These are phyloP conservation scores for Apistogramma diplotaenia DNA, from an alignment of 2,113 vertebrate species.

Conservation along the genomic window DNA sequence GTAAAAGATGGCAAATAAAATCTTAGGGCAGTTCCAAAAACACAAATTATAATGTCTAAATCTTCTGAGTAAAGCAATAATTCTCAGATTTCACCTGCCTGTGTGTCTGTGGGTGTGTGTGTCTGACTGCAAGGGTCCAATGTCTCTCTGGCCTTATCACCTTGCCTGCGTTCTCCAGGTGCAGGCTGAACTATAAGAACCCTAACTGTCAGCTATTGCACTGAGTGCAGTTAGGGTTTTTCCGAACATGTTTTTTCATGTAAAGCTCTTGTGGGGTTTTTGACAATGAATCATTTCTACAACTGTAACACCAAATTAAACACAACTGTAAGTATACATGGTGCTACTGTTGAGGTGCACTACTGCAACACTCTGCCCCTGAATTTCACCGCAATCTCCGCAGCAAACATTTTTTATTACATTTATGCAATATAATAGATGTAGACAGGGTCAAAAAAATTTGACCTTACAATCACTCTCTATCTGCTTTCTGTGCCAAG, in stretches of 20 bases:
- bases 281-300: not conserved
- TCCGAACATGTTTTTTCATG: conserved; percentile 65
- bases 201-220: conserved; percentile 63
- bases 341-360: not conserved
- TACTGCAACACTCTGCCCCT: not conserved
- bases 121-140: conserved; percentile 32
- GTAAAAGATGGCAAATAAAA: not conserved
- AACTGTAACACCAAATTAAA: not conserved
- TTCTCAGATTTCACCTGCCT: conserved; percentile 1
- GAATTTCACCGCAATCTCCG: not conserved
- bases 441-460: not conserved
- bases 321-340: not conserved
- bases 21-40: not conserved
- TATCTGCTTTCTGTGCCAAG: not conserved
- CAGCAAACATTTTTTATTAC: not conserved
- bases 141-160: conserved; percentile 56
- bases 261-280: not conserved
- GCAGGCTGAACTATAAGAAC: conserved; percentile 56
- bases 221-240: conserved; percentile 62
- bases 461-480: not conserved
- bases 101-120: not conserved
- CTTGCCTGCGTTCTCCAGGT: conserved; percentile 63
- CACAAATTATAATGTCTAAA: not conserved
- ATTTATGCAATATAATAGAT: not conserved
- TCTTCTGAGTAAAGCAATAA: not conserved